phyloP scores from a whole-genome alignment of 2,113 vertebrate species.

The Elanoides forficatus region DNA sequence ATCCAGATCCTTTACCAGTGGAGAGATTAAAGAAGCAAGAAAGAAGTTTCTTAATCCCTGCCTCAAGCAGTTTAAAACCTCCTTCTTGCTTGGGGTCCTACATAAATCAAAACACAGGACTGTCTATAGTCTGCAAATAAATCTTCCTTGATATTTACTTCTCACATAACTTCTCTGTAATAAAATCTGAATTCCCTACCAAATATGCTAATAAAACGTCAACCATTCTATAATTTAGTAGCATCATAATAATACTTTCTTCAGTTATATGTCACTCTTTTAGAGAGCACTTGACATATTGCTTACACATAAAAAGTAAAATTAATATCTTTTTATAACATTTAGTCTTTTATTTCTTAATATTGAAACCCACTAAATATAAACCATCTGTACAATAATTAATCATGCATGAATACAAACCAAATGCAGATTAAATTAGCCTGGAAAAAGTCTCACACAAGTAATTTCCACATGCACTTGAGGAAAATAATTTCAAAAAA shows the following conservation, averaged over 20 bases:
- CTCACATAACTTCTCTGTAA: conserved; percentile 22
- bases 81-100: background rate
- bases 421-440: background rate
- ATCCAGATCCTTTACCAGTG: conserved; percentile 26
- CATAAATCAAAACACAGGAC: conserved; percentile 42
- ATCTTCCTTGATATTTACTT: conserved; percentile 31
- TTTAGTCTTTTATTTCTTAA: background rate
- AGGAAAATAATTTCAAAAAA: background rate
- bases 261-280: background rate
- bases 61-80: conserved; percentile 24
- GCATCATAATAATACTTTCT: background rate
- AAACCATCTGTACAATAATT: background rate
- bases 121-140: conserved; percentile 26
- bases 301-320: background rate
- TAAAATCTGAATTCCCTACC: background rate
- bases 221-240: conserved; percentile 5
- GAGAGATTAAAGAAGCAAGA: conserved; percentile 45
- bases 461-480: background rate
- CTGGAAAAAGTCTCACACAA: background rate
- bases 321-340: background rate
- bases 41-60: conserved; percentile 42
- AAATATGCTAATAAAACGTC: background rate
- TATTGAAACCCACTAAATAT: background rate
- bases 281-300: background rate
- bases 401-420: background rate